Evolutionary conservation across 2,888 invertebrate genomes (phyloP).

Genomic region (Pachycephus smyrnensis): DNA sequence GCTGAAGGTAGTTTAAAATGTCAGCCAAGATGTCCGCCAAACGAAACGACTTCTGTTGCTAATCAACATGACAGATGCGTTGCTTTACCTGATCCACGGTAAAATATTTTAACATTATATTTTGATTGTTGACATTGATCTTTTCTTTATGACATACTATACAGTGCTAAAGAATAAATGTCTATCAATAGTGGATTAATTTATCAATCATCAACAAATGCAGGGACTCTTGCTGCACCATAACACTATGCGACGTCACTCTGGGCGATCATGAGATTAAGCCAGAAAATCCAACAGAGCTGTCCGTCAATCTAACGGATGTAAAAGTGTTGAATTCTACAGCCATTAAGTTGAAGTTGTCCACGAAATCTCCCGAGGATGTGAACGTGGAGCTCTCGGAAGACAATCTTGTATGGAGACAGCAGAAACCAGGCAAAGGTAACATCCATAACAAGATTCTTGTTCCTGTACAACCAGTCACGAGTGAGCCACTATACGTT

Average conservation of each 20-base stretch:
- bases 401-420: conserved; percentile 60
- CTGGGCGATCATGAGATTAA: conserved; percentile 78
- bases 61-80: conserved; percentile 80
- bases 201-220: conserved; percentile 18
- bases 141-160: neutral
- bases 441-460: conserved; percentile 14
- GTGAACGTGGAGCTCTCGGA: conserved; percentile 58
- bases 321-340: conserved; percentile 63
- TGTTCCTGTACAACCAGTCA: neutral
- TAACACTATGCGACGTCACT: conserved; percentile 88
- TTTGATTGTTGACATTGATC: neutral
- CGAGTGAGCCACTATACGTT: neutral
- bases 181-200: neutral
- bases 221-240: conserved; percentile 85
- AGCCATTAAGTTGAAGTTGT: conserved; percentile 57
- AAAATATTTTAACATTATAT: conserved; percentile 13
- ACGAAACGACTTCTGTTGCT: conserved; percentile 52
- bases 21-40: conserved; percentile 73
- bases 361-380: conserved; percentile 50
- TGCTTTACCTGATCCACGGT: conserved; percentile 79
- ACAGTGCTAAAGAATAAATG: neutral
- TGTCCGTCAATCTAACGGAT: conserved; percentile 57
- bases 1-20: conserved; percentile 80
- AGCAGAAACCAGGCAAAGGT: conserved; percentile 58
- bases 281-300: conserved; percentile 56